These are phyloP conservation scores for Actinia tenebrosa DNA, from an alignment of 64 coral and sea anemone species.

Conservation along the genomic window DNA sequence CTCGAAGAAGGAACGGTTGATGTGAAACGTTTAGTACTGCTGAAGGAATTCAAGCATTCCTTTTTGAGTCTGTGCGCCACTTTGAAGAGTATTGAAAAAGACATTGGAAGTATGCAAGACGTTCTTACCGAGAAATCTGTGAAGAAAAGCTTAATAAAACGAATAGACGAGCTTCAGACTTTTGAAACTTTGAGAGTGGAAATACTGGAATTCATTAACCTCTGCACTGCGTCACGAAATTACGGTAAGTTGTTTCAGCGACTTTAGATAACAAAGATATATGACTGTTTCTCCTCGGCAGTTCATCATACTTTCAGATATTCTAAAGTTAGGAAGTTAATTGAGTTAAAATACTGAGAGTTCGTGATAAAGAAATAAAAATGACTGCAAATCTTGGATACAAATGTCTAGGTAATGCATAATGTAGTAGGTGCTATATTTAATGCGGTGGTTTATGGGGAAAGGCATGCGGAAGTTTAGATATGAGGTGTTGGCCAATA, in stretches of 20 bases:
- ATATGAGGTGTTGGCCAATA: no score
- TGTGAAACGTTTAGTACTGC: background rate
- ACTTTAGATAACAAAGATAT: no score
- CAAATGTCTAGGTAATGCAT: no score
- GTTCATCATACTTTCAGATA: no score
- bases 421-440: no score
- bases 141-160: background rate
- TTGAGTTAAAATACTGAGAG: no score
- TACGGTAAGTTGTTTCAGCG: background rate
- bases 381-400: no score
- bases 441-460: no score
- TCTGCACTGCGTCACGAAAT: background rate
- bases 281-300: no score
- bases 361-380: no score
- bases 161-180: background rate
- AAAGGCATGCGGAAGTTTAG: no score
- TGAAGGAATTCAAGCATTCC: background rate
- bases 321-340: no score
- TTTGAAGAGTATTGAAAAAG: background rate
- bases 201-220: background rate
- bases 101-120: background rate
- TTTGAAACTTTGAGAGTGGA: background rate
- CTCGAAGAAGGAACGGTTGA: background rate
- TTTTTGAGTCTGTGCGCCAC: background rate
- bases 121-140: background rate